Percentiles rank a stretch among this genome's conserved stretches.
Evolutionary conservation across 1,140 invertebrate genomes (phyloP).

Genomic region (Neotoxoptera formosana): DNA sequence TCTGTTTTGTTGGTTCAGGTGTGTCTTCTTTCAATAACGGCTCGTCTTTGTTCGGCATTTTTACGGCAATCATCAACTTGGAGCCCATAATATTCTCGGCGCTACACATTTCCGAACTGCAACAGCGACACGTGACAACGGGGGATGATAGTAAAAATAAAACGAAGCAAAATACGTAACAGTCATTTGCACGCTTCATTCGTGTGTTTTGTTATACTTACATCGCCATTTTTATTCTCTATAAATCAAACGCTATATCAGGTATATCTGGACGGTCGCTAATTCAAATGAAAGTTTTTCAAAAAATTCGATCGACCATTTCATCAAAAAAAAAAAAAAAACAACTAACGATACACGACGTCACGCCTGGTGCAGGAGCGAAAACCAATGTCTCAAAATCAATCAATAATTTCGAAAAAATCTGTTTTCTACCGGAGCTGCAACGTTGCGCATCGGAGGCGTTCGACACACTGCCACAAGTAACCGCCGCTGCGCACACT

Average conservation of each 20-base stretch:
- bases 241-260: neutral
- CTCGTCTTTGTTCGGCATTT: neutral
- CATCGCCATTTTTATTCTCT: neutral
- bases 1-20: neutral
- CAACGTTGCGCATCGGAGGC: neutral
- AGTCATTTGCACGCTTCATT: neutral
- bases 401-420: neutral
- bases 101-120: conserved; percentile 44
- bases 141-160: neutral
- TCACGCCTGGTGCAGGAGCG: neutral
- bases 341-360: neutral
- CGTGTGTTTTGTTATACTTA: neutral
- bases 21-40: conserved; percentile 41
- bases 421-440: neutral
- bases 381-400: neutral
- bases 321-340: neutral
- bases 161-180: neutral
- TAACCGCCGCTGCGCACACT: neutral
- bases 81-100: conserved; percentile 32
- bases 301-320: neutral
- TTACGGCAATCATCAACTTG: conserved; percentile 1
- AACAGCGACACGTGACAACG: neutral
- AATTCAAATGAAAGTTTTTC: neutral
- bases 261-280: neutral
- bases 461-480: neutral